Evolutionary conservation across 2,888 invertebrate genomes (phyloP).

Genomic region (Netelia virgata): DNA sequence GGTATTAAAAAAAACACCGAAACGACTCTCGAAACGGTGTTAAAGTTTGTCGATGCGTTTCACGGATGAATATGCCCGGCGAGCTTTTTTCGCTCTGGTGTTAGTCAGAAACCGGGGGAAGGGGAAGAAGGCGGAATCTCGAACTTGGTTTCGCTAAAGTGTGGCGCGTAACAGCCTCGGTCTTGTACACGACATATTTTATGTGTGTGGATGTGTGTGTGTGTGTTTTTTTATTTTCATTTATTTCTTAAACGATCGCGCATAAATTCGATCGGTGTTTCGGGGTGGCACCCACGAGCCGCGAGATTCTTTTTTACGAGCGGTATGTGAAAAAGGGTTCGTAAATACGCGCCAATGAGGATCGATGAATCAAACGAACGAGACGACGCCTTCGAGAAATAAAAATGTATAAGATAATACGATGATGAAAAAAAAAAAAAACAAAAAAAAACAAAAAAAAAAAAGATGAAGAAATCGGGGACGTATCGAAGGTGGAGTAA

Average conservation of each 20-base stretch:
- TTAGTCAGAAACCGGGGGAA: no score
- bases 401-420: neutral
- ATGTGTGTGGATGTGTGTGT: no score
- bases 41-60: conserved; percentile 3
- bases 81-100: neutral
- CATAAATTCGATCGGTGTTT: conserved; percentile 10
- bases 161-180: no score
- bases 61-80: neutral
- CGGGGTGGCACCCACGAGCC: neutral
- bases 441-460: neutral
- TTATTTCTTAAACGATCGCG: conserved; percentile 3
- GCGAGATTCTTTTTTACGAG: conserved; percentile 32
- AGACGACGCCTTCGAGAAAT: conserved; percentile 1
- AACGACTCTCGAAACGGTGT: conserved; percentile 25
- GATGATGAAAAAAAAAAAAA: neutral
- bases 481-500: neutral
- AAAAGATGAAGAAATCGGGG: neutral
- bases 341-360: conserved; percentile 42
- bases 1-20: conserved; percentile 31
- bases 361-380: conserved; percentile 36
- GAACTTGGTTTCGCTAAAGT: no score
- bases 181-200: conserved; percentile 26
- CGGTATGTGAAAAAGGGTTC: conserved; percentile 9
- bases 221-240: neutral
- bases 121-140: no score